Base-by-base conservation (phyloP, 2,113 vertebrate genomes). In the Planiliza haematocheilus region DNA sequence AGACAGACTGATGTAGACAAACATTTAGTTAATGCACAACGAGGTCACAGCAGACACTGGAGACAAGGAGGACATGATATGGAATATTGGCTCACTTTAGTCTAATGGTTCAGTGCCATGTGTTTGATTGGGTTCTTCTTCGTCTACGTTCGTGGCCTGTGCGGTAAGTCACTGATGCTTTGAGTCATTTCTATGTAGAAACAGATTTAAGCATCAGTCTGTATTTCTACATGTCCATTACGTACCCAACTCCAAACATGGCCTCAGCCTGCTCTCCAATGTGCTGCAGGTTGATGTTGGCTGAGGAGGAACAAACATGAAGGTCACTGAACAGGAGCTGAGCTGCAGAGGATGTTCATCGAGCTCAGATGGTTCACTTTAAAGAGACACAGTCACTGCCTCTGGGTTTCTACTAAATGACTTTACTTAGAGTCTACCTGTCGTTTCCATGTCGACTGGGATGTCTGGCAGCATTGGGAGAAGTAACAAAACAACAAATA, bases 231-330 rank as follows among this genome's bases (percentile, higher is more conserved):
- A 30, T 30, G 24, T 30, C 5, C 24, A 30, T 30, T 5, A 49
- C 74, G 0, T 79, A 99, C 98, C 97, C 97, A 9, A 98, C 94
- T 83, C 96, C 96, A 16, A 99, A 99, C 97, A 99, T 99, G 75
- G 97, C 96, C 79, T 99, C 97, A 0, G 98, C 97, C 20, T 98
- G 96, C 71, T 99, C 97, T n/a, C 97, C 97, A 0, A 99, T 99
- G 43, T 92, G 92, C 51, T 95, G 96, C 88, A 98, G 89, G 86
- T 99, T 99, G 90, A 99, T 95, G 74, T 95, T 82, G 76, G 96
- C 96, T 65, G 93, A 76, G 20, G 62, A 67, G 18, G 56, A 52
- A 67, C 75, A 73, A 57, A 81, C 24, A 79, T 21, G 71, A 1
- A 14, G 2, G 3, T 13, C 10, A 18, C 2, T 0, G 17, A 24